Evolutionary conservation across 2,797 vertebrate species (phyloP), one percentile per base, ranked within the genome.

Genomic region (Chloroceryle amazona): DNA sequence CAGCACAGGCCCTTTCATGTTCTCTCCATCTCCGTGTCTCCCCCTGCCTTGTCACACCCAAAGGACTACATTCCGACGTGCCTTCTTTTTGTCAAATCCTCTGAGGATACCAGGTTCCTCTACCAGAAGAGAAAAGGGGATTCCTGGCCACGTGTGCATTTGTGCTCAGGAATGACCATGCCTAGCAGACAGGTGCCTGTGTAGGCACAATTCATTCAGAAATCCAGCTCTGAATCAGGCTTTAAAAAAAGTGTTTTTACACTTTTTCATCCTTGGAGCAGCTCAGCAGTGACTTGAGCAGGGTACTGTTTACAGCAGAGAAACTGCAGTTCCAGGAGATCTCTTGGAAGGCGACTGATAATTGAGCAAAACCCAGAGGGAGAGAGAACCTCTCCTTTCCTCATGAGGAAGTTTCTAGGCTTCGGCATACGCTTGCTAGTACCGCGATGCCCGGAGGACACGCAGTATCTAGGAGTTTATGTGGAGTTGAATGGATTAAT

Each of bases 401-500:
- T 81, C 81, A 37, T 86, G 71, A 94, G 81, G 75, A 92, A 86
- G 31, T 89, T 91, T 80, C 81, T 89, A 80, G 83, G 86, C 72
- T 95, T 94, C 63, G n/a, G 22, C 22, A 1, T 55, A 78, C 0
- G 1, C 55, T 86, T 95, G 66, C 61, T 86, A 39, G 79, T 83
- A 44, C 55, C 80, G 70, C 63, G 88, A 11, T 95, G 73, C 95
- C 88, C 83, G 62, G 76, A 91, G 76, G 92, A 92, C 67, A 57
- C 26, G 26, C 21, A 6, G 72, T 79, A 54, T 75, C 66, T 61
- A 79, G 74, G 90, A 91, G 83, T 89, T 92, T 93, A 91, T 89
- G 66, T 88, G 49, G 22, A 60, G 75, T 72, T 96, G 93, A 79
- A 90, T 87, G 89, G 72, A 94, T 90, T 82, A 71, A 65, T 95